Evolutionary conservation across 2,888 invertebrate genomes (phyloP).

Genomic region (Lasiommata megera): DNA sequence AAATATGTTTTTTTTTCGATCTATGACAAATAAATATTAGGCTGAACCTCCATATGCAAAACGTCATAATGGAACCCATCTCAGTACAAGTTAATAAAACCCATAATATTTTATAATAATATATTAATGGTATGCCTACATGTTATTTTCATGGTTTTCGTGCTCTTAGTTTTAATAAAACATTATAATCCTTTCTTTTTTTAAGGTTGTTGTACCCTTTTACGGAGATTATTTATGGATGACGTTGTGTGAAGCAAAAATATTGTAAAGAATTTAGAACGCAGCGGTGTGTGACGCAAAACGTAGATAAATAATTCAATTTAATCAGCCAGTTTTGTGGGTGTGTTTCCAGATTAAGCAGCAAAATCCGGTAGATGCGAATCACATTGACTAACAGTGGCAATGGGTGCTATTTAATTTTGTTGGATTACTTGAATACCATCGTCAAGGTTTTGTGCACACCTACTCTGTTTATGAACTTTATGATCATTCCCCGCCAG

Average conservation of each 20-base stretch:
- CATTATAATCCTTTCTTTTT: too few relatives aligned
- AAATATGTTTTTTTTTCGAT: too few relatives aligned
- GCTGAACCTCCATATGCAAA: too few relatives aligned
- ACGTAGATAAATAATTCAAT: slow-evolving; percentile 29
- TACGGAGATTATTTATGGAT: too few relatives aligned
- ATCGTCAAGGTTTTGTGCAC: slow-evolving; percentile 57
- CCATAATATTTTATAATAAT: too few relatives aligned
- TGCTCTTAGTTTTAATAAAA: too few relatives aligned
- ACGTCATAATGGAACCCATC: too few relatives aligned
- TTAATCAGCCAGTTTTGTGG: slow-evolving; percentile 35
- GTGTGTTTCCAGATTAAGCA: slow-evolving; percentile 34
- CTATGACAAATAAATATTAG: too few relatives aligned
- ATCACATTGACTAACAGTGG: slow-evolving; percentile 16
- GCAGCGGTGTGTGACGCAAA: slow-evolving; percentile 26
- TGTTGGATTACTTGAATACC: slow-evolving; percentile 39
- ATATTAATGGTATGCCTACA: too few relatives aligned
- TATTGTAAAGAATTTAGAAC: slow-evolving; percentile 28
- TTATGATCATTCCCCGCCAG: slow-evolving; percentile 54
- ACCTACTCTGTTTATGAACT: slow-evolving; percentile 46
- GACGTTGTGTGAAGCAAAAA: neutral
- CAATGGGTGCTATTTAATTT: slow-evolving; percentile 34
- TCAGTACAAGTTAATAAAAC: too few relatives aligned
- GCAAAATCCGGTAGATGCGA: slow-evolving; percentile 20
- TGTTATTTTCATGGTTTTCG: too few relatives aligned
- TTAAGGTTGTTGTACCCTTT: too few relatives aligned